Base-by-base conservation (phyloP, 1,140 invertebrate genomes). In the Ylistrum balloti region DNA sequence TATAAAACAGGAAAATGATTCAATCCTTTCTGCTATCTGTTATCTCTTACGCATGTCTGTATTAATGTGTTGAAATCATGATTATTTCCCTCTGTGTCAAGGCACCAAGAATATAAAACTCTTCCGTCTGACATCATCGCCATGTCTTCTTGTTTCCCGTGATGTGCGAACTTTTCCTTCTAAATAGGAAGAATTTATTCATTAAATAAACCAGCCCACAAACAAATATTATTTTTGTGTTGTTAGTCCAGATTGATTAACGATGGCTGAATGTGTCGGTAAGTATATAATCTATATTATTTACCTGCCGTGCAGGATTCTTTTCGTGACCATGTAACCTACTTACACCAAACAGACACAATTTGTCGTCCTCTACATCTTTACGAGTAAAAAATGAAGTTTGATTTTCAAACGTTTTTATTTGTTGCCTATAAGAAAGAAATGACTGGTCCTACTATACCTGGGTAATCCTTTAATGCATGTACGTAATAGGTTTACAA, bases 111-210 rank as follows among this genome's bases (percentile, higher is more conserved):
- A 74, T 28, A 0, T 0, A 9, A 13, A 28, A 28, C 15, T 28
- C n/a, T 74, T 74, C 56, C 56, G 5, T 74, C 11, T 74, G 56
- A 28, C 17, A 74, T 74, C 56, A 28, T 74, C 56, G 22, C 56
- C 56, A 28, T 74, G 56, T 9, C n/a, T 74, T 74, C 1, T 74
- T 74, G 0, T 74, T 74, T 74, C 28, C 56, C 56, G 9, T 74
- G 56, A 74, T n/a, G 56, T 74, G 17, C 3, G 22, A 74, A 74
- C 56, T 74, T 74, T 74, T 74, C 56, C 56, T 22, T 74, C 22
- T 74, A 17, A 74, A 74, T 74, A 74, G 56, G 56, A 74, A 74
- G 56, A 74, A 74, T 74, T 74, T n/a, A 7, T 74, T n/a, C n/a
- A 74, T 74, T 74, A 74, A 74, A 74, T 74, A 74, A 28, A 74